These are phyloP conservation scores for Daktulosphaira vitifoliae DNA, from an alignment of 1,140 invertebrate genomes.

Conservation along the genomic window DNA sequence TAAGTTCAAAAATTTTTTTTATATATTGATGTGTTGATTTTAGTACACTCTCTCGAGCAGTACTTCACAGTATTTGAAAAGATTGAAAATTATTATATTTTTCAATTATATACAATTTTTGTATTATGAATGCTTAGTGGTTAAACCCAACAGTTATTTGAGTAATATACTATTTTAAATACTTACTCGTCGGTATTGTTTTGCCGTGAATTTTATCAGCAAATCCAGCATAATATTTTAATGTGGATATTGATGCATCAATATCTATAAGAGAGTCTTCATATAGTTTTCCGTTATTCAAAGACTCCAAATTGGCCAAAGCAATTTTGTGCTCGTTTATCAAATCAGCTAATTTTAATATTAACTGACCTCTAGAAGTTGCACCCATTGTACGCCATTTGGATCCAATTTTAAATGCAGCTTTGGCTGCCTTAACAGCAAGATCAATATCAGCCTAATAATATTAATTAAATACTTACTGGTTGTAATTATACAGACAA, in stretches of 20 bases:
- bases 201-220: slow-evolving; percentile 86
- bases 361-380: slow-evolving; percentile 65
- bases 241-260: slow-evolving; percentile 52
- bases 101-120: too few relatives aligned
- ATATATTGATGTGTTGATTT: too few relatives aligned
- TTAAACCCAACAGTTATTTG: too few relatives aligned
- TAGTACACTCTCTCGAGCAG: too few relatives aligned
- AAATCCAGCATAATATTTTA: slow-evolving; percentile 82
- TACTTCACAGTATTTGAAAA: too few relatives aligned
- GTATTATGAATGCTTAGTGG: too few relatives aligned
- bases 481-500: slow-evolving; percentile 15
- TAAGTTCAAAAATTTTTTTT: too few relatives aligned
- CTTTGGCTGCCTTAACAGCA: slow-evolving; percentile 74
- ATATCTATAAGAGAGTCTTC: slow-evolving; percentile 63
- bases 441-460: slow-evolving; percentile 64
- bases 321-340: slow-evolving; percentile 65
- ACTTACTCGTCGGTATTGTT: slow-evolving; percentile 78
- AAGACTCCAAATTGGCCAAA: slow-evolving; percentile 83
- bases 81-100: too few relatives aligned
- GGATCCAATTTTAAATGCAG: slow-evolving; percentile 69
- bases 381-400: slow-evolving; percentile 89
- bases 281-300: slow-evolving; percentile 93
- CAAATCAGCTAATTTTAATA: slow-evolving; percentile 73
- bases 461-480: too few relatives aligned
- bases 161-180: too few relatives aligned